Evolutionary conservation across 2,797 vertebrate genomes (phyloP), one percentile per base, ranked within the genome.

Genomic region (Amphiprion clarkii): DNA sequence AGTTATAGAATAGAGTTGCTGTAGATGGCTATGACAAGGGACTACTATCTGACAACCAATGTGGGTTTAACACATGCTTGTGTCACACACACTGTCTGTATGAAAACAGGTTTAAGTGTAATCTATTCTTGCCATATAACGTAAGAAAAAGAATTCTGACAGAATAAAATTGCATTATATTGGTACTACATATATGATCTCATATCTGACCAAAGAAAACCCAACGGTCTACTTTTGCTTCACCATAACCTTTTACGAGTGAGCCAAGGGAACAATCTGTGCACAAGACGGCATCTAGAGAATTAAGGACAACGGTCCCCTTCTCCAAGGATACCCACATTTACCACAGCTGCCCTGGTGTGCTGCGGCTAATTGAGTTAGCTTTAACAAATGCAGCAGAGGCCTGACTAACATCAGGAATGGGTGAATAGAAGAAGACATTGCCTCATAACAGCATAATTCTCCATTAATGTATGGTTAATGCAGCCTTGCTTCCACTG

Each of bases 391-490:
- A 88, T 91, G 90, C 89, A 89, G 89, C 86, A 79, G 88, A 89
- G 87, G 89, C 88, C 91, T 91, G 85, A 93, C 87, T 91, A 91
- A 91, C 77, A 70, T 86, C 87, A 89, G 90, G 91, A 93, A 93
- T 91, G 88, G 81, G 84, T 86, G 87, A 86, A 86, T 65, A 82
- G 85, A 85, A 88, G 78, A 86, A 91, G 88, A 89, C 67, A 2
- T 58, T 70, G 78, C 74, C 80, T 86, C 77, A 59, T 79, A 81
- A 82, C 66, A 67, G 71, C 65, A 75, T 73, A 80, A 82, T 84
- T 89, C 67, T 54, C 70, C 76, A 88, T 87, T 86, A 89, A 90
- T 88, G 67, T 70, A 58, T 52, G 78, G 71, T 79, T 71, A 85
- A 83, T 84, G 70, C 27, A 71, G 56, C 49, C 44, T 48, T 40